Evolutionary conservation across 2,888 invertebrate species (phyloP), one percentile per base, ranked within the genome.

Genomic region (Sinohyriopsis cumingii): DNA sequence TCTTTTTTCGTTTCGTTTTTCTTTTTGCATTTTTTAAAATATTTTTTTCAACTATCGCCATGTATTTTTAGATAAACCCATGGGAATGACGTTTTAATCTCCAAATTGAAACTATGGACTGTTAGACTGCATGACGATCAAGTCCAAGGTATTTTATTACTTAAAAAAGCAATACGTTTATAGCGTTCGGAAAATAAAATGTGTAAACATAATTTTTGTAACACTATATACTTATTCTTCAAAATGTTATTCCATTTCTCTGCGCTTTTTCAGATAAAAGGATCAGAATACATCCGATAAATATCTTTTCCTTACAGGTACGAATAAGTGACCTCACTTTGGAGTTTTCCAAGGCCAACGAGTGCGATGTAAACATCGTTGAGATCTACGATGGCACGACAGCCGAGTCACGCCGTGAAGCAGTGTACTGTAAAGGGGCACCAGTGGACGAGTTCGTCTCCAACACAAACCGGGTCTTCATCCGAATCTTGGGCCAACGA

Each of bases 301-400:
- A 24, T 12, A 24, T 57, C 15, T 55, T 55, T 63, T 19, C 54
- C n/a, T 66, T 74, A 6, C 68, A 83, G 83, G 76, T 83, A 18
- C 59, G 71, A 5, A 59, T 83, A 15, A 71, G 72, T 22, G 75
- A 76, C 5, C 69, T 77, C 18, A 67, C 69, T 33, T 59, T 75
- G 12, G 71, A 73, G 56, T 75, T 79, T 71, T 55, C 75, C 6
- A 72, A 71, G 3, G 73, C 79, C 45, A 75, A 72, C 45, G 78
- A 70, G 22, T 89, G 89, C 71, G 78, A 78, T 15, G 67, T 80
- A 45, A 88, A 85, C 76, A 79, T 81, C 71, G 78, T 89, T 20
- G 86, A 85, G 64, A 67, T 88, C 19, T 89, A 87, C 69, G 86
- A 87, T 59, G 79, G 81, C 4, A 83, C 85, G 5, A 86, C 87